Percentiles rank a stretch among this genome's conserved stretches.
Evolutionary conservation across 1,140 invertebrate genomes (phyloP).

Genomic region (Zelostemma sp.): DNA sequence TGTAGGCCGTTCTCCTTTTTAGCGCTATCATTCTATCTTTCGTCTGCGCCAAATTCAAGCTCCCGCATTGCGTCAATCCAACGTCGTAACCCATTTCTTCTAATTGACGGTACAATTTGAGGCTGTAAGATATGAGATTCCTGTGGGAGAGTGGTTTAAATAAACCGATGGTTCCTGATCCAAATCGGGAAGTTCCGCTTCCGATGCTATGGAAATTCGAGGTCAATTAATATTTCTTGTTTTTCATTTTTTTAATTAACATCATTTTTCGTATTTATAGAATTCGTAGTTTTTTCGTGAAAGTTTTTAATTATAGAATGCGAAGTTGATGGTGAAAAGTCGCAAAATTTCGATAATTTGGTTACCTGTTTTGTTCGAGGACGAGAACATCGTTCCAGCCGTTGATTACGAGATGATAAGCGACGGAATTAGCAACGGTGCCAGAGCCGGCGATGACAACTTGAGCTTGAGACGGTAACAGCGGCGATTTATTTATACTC

Average conservation of each 20-base stretch:
- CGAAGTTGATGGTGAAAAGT: too few relatives aligned
- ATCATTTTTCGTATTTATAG: too few relatives aligned
- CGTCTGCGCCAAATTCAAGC: slow-evolving; percentile 79
- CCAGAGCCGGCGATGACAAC: slow-evolving; percentile 79
- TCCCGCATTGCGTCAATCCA: slow-evolving; percentile 77
- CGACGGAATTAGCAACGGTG: slow-evolving; percentile 76
- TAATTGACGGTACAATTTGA: slow-evolving; percentile 75
- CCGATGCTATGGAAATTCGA: slow-evolving; percentile 69
- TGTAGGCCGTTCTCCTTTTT: slow-evolving; percentile 74
- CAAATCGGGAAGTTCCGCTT: slow-evolving; percentile 77
- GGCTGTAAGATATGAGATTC: slow-evolving; percentile 74
- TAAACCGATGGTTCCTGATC: slow-evolving; percentile 76
- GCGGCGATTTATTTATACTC: slow-evolving; percentile 8
- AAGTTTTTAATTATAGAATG: too few relatives aligned
- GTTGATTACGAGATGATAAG: slow-evolving; percentile 76
- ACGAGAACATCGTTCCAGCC: slow-evolving; percentile 77
- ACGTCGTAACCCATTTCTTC: slow-evolving; percentile 76
- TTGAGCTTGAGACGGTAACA: slow-evolving; percentile 68
- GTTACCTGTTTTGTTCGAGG: slow-evolving; percentile 74
- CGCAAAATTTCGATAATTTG: too few relatives aligned
- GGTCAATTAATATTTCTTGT: background rate
- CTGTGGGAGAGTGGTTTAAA: slow-evolving; percentile 74
- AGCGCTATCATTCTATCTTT: slow-evolving; percentile 78
- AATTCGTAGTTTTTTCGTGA: too few relatives aligned
- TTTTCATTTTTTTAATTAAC: background rate